Percentiles rank a stretch among this genome's conserved stretches.
Evolutionary conservation across 1,140 invertebrate genomes (phyloP).

Genomic region (Dendroctonus valens): DNA sequence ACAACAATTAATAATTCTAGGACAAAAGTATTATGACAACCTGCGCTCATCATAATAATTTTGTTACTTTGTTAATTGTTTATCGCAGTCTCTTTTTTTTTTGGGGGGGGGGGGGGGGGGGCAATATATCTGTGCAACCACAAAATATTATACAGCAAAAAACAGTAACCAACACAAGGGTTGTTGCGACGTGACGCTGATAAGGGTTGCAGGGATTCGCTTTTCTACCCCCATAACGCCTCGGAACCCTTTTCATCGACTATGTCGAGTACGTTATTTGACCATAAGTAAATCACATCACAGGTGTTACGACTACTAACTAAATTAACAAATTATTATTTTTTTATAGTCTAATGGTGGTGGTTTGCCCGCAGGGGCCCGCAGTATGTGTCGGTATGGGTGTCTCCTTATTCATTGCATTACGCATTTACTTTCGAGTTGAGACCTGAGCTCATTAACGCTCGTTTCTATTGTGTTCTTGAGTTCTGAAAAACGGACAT

Average conservation of each 20-base stretch:
- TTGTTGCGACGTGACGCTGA: conserved; percentile 21
- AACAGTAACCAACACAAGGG: conserved; percentile 7
- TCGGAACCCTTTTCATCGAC: conserved; percentile 20
- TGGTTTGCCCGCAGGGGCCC: conserved; percentile 36
- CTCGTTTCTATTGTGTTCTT: conserved; percentile 93
- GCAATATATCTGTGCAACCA: conserved; percentile 12
- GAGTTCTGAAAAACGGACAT: conserved; percentile 66
- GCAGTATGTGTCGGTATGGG: conserved; percentile 44
- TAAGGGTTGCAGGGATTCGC: conserved; percentile 17
- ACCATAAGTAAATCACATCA: conserved; percentile 38
- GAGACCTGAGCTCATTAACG: conserved; percentile 90
- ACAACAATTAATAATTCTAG: conserved; percentile 46
- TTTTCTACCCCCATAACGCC: conserved; percentile 16
- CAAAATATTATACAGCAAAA: conserved; percentile 10
- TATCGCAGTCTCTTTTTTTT: conserved; percentile 52
- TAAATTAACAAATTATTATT: conserved; percentile 38
- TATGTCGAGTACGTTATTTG: conserved; percentile 15
- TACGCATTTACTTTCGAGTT: conserved; percentile 91
- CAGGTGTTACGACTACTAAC: conserved; percentile 39
- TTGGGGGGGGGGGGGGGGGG: conserved; percentile 4
- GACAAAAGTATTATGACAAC: conserved; percentile 48
- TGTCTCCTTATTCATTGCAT: conserved; percentile 69
- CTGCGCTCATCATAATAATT: conserved; percentile 46
- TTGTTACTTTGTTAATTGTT: conserved; percentile 50
- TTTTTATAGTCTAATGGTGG: conserved; percentile 28